Conservation (phyloP, 2,888 invertebrate species). For the Ectropis crepuscularia region DNA sequence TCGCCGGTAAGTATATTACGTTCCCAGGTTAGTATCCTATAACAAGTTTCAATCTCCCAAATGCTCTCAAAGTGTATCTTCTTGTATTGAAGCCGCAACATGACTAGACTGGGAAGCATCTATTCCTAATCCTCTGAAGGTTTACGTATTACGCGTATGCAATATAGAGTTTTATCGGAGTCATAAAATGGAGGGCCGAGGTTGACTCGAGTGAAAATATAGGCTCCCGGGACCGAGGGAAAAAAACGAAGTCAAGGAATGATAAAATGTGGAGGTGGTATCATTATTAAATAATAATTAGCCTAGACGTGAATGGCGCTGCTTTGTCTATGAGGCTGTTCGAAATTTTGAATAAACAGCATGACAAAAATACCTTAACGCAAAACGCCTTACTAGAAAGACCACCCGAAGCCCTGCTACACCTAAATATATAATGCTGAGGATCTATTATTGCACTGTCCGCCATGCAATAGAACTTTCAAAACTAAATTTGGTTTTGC, state of each 20-base stretch:
- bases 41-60: not conserved
- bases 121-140: conserved; percentile 4
- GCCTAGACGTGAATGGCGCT: too few species aligned
- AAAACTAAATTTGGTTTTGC: too few species aligned
- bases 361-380: too few species aligned
- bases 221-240: conserved; percentile 48
- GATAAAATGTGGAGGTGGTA: conserved; percentile 8
- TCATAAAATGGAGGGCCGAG: conserved; percentile 56
- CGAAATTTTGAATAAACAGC: too few species aligned
- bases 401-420: too few species aligned
- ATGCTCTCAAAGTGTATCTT: not conserved
- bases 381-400: too few species aligned
- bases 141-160: conserved; percentile 14
- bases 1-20: too few species aligned
- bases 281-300: not conserved
- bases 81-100: not conserved
- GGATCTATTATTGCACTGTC: too few species aligned
- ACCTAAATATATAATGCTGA: too few species aligned
- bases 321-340: too few species aligned
- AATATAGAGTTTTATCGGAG: conserved; percentile 44
- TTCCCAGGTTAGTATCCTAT: not conserved
- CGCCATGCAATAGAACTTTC: too few species aligned
- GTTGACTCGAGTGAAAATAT: conserved; percentile 60
- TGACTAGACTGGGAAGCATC: not conserved
- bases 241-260: conserved; percentile 35